Evolutionary conservation across 1,140 invertebrate species (phyloP).

Genomic region (Aphis gossypii): DNA sequence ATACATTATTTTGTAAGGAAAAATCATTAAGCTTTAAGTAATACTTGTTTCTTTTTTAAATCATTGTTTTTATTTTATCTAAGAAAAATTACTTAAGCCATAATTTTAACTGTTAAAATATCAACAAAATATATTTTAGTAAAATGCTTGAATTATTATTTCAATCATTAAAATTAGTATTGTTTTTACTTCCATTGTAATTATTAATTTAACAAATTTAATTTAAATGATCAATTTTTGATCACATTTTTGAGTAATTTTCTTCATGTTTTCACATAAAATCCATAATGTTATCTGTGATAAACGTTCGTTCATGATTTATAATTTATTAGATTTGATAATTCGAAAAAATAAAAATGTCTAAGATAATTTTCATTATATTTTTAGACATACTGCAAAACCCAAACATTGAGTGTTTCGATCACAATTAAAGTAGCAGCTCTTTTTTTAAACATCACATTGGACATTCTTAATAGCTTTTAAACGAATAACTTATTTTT

Average conservation of each 20-base stretch:
- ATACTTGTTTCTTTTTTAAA: not conserved
- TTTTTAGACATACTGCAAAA: not conserved
- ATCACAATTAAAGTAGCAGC: not conserved
- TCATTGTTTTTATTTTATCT: not conserved
- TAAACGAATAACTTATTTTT: not conserved
- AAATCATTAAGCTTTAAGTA: not conserved
- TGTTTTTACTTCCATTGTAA: not conserved
- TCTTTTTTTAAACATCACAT: not conserved
- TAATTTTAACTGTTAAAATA: not conserved
- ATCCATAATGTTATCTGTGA: too few relatives aligned
- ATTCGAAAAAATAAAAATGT: not conserved
- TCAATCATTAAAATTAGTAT: not conserved
- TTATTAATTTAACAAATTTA: not conserved
- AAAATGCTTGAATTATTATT: not conserved
- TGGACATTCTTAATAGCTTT: constrained; percentile 8
- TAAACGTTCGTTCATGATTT: too few relatives aligned
- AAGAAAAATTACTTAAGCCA: not conserved
- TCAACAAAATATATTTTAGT: not conserved
- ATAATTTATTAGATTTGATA: too few relatives aligned
- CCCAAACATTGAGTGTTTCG: not conserved
- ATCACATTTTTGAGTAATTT: too few relatives aligned
- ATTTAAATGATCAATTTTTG: too few relatives aligned
- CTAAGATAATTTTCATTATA: not conserved
- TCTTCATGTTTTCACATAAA: too few relatives aligned
- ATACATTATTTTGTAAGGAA: not conserved